Base-by-base conservation (phyloP, 2,113 vertebrate genomes). In the Erythrolamprus reginae region DNA sequence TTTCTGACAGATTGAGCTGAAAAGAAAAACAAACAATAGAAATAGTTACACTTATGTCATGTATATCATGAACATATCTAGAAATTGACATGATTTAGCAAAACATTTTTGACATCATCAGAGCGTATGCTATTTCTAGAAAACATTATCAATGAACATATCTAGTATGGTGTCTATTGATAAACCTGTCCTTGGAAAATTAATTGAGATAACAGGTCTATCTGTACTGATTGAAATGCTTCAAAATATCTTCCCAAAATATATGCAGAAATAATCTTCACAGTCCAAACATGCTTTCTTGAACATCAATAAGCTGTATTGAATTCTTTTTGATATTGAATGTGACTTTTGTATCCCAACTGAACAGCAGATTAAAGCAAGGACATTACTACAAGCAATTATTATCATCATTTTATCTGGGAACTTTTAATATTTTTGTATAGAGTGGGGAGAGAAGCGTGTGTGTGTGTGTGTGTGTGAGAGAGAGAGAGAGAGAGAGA, bases 1-100 rank as follows among this genome's bases (percentile, higher is more conserved):
- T 96, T 92, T 82, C 94, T 94, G 0, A 92, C 85, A 4, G 93
- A 92, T 45, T 92, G 45, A 88, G 33, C 95, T 96, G 82, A 7
- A 45, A 4, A 77, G 1, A 2, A 51, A 82, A 51, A 82, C 51
- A 45, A 86, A 45, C 33, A 89, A 84, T 3, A 77, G 65, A 21
- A 89, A 50, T 6, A n/a, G 21, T 33, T 1, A 1, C 0, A 5
- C 5, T 1, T 47, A 93, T 77, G 93, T 82, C 10, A 33, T 21
- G 26, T 47, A 93, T 82, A 93, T 65, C 10, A 42, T 21, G 26
- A 5, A 58, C 26, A 58, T 55, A 42, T 90, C 85, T 50, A 33
- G n/a, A 8, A 10, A 4, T 19, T 53, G 21, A 45, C 77, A 28
- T 38, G 3, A 21, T 61, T 84, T 51, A 45, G 10, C 10, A 58